Conservation (phyloP, 2,113 vertebrate species). For the Aegithalos caudatus region DNA sequence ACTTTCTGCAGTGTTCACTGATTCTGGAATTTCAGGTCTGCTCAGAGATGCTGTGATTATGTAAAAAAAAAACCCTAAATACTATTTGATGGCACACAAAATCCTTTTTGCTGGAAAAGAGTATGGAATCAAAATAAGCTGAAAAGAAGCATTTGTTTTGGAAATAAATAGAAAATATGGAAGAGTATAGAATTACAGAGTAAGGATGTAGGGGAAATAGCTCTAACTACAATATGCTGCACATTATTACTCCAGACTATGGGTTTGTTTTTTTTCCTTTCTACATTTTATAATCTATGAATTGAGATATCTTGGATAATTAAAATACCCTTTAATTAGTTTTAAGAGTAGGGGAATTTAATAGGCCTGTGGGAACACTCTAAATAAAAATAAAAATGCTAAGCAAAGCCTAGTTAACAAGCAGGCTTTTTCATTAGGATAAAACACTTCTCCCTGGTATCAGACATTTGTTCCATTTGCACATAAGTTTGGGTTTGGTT, state of each 20-base stretch:
- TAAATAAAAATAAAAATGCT: constrained; percentile 28
- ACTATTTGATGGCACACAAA: not conserved
- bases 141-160: not conserved
- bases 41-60: not conserved
- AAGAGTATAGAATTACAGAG: not conserved
- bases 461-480: not conserved
- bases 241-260: not conserved
- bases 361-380: not conserved
- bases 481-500: not conserved
- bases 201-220: not conserved
- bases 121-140: not conserved
- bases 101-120: not conserved
- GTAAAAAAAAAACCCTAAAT: not conserved
- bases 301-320: constrained; percentile 14
- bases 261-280: accelerated
- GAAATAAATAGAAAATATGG: not conserved
- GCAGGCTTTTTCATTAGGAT: not conserved
- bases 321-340: constrained; percentile 39
- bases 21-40: not conserved
- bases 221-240: constrained; percentile 5
- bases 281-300: not conserved
- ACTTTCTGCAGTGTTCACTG: not conserved
- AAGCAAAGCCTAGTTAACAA: constrained; percentile 25
- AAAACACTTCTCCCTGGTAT: not conserved
- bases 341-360: constrained; percentile 26